Percentiles rank a stretch among this genome's conserved stretches.
Evolutionary conservation across 2,113 vertebrate species (phyloP).

Genomic region (Rhinoderma darwinii): DNA sequence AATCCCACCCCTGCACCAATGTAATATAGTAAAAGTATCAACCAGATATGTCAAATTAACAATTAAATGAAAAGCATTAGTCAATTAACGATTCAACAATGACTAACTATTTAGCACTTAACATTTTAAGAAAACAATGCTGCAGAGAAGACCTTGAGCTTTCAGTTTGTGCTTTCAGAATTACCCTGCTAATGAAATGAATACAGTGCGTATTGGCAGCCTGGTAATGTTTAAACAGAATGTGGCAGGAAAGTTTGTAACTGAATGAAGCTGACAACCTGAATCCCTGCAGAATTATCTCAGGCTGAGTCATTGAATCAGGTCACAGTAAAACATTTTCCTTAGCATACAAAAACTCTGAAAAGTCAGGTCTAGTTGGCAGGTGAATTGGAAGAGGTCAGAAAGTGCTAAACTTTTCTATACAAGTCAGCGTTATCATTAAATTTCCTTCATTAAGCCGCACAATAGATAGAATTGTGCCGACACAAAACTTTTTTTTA

Average conservation of each 20-base stretch:
- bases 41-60: background rate
- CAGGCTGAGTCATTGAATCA: constrained; percentile 38
- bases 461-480: background rate
- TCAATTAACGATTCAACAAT: background rate
- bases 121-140: constrained; percentile 12
- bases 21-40: background rate
- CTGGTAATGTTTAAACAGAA: constrained; percentile 23
- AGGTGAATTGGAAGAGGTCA: constrained; percentile 19
- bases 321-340: constrained; percentile 42
- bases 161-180: constrained; percentile 25
- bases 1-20: no score
- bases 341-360: constrained; percentile 8
- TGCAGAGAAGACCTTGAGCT: background rate
- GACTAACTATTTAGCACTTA: background rate
- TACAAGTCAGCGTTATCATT: background rate
- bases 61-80: background rate
- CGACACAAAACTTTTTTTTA: background rate
- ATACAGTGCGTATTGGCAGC: constrained; percentile 25
- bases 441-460: constrained; percentile 1
- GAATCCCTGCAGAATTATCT: constrained; percentile 33
- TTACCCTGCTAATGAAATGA: constrained; percentile 33
- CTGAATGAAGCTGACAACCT: constrained; percentile 40
- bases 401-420: constrained; percentile 5
- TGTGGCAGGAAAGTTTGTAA: constrained; percentile 14
- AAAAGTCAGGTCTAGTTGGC: background rate